Evolutionary conservation across 2,113 vertebrate species (phyloP).

Genomic region (Bettongia penicillata): DNA sequence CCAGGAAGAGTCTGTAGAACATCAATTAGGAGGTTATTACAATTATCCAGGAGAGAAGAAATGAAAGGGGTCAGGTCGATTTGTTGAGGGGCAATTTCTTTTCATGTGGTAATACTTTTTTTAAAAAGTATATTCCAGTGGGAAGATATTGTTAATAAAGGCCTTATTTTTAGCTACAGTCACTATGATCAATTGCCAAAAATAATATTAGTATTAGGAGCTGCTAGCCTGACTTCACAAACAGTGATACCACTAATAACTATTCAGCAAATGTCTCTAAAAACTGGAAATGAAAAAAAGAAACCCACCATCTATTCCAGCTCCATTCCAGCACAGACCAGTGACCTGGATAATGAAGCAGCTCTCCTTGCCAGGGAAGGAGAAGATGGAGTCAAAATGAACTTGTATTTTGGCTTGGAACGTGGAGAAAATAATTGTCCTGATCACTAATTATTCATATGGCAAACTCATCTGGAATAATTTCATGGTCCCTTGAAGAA

Average conservation of each 20-base stretch:
- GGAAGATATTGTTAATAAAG: slow-evolving; percentile 46
- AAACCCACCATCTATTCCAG: background rate
- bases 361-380: background rate
- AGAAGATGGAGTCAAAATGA: background rate
- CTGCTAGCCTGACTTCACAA: slow-evolving; percentile 53
- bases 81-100: slow-evolving; percentile 50
- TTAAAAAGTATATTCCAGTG: slow-evolving; percentile 40
- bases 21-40: background rate
- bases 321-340: background rate
- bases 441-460: slow-evolving; percentile 72
- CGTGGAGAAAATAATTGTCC: slow-evolving; percentile 73
- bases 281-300: slow-evolving; percentile 34
- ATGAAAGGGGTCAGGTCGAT: slow-evolving; percentile 12
- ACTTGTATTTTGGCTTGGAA: slow-evolving; percentile 61
- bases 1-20: background rate
- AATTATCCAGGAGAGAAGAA: background rate
- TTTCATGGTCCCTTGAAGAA: slow-evolving; percentile 61
- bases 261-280: slow-evolving; percentile 50
- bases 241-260: slow-evolving; percentile 66
- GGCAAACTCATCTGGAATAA: slow-evolving; percentile 65
- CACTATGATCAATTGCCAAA: slow-evolving; percentile 58
- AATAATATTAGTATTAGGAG: slow-evolving; percentile 68
- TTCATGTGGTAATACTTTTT: slow-evolving; percentile 54
- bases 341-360: background rate
- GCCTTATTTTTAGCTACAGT: slow-evolving; percentile 45